Percentiles rank a stretch among this genome's conserved stretches.
phyloP scores from a whole-genome alignment of 2,888 invertebrate genomes.

The Nycteola revayana region DNA sequence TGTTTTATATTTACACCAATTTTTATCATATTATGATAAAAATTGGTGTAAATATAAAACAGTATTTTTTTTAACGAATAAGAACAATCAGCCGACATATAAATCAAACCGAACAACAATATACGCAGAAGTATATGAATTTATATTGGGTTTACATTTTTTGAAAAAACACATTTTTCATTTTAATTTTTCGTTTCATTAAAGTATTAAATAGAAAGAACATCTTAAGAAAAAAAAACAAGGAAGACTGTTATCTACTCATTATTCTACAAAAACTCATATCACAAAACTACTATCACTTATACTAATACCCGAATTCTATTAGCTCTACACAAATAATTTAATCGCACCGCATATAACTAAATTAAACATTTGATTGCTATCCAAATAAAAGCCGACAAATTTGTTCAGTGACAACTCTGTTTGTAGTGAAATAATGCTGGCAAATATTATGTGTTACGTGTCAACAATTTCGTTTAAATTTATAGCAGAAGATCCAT shows the following conservation, averaged over 20 bases:
- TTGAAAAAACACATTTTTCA: no score
- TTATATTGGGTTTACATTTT: no score
- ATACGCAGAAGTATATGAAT: no score
- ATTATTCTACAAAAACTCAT: no score
- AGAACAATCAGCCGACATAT: no score
- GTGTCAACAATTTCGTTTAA: conserved; percentile 56
- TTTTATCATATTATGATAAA: no score
- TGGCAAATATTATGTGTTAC: conserved; percentile 61
- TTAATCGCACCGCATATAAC: conserved; percentile 52
- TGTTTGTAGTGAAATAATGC: conserved; percentile 66
- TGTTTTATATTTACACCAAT: no score
- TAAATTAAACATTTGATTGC: conserved; percentile 70
- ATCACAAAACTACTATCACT: conserved; percentile 37
- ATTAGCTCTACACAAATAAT: conserved; percentile 57
- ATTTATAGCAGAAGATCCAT: conserved; percentile 62
- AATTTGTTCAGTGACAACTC: conserved; percentile 66
- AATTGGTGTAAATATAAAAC: no score
- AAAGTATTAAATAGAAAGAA: no score
- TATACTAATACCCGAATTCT: conserved; percentile 45
- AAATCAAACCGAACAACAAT: no score
- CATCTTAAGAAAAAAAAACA: conserved; percentile 15
- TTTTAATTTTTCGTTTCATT: no score
- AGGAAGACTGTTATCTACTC: conserved; percentile 48
- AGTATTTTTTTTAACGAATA: no score
- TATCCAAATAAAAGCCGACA: conserved; percentile 64